Base-by-base conservation (phyloP, 23 tunicate genomes). In the Diplosoma virens region DNA sequence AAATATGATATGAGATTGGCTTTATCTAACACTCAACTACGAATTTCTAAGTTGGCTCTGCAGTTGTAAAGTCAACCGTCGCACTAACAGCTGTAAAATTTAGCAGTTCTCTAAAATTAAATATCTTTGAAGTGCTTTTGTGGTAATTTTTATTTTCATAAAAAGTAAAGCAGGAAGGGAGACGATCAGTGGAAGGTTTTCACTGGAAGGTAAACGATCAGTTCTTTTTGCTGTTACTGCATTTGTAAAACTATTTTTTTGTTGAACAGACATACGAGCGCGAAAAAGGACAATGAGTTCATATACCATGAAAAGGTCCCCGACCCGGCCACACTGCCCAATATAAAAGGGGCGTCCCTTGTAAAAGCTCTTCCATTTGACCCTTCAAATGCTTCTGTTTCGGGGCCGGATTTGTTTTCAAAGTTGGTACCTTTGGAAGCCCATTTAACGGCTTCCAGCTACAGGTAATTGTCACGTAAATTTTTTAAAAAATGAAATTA, bases 351-450 rank as follows among this genome's bases (percentile, higher is more conserved):
- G 22, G 97, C 97, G 0, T 85, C 92, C 0, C 58, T 92, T 33
- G 97, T 85, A 21, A 92, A 92, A 74, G 45, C 87, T 33, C 76
- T 81, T 1, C 92, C 87, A 2, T 85, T 85, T 68, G 87, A 92
- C 21, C 97, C 92, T 0, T 64, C 97, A 0, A 73, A 85, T 55
- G 24, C 56, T 20, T 59, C 76, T 16, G 76, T 85, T 16, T 76
- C 88, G 3, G 97, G 97, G 36, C 97, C 97, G 2, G 97, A 92
- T 30, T 75, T 92, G 3, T 92, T 92, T 55, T 55, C 84, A 17
- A 92, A 92, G 63, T 82, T 92, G 53, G 90, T 92, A 20, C 97
- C 97, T 32, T 41, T 92, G 67, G 97, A 92, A 76, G 97, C 97
- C 0, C 97, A 92, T 63, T 73, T 92, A 33, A 82, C 83, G 33